Conservation (phyloP, 2,888 invertebrate genomes). For the Meandrusa payeni region DNA sequence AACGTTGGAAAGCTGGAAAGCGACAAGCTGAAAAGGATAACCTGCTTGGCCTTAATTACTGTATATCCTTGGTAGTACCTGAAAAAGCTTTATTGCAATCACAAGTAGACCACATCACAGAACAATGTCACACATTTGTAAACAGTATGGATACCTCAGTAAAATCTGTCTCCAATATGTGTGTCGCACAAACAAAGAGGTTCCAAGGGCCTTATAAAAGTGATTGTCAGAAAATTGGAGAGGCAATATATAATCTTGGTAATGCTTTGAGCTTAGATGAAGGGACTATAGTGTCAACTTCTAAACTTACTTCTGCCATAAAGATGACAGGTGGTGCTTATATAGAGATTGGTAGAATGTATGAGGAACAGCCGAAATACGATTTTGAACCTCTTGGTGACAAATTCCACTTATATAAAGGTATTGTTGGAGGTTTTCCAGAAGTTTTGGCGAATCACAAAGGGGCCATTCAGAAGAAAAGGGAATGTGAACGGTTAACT, state of each 20-base stretch:
- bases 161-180: constrained; percentile 89
- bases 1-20: constrained; percentile 98
- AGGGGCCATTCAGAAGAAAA: constrained; percentile 92
- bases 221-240: constrained; percentile 95
- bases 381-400: constrained; percentile 96
- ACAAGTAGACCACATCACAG: constrained; percentile 90
- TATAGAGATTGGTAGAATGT: constrained; percentile 92
- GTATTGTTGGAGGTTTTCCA: constrained; percentile 93
- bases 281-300: constrained; percentile 82
- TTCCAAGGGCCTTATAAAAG: constrained; percentile 92
- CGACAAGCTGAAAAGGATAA: constrained; percentile 97
- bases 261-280: constrained; percentile 91
- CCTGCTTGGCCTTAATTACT: constrained; percentile 93
- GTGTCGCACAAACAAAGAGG: constrained; percentile 92
- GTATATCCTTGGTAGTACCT: constrained; percentile 93
- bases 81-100: constrained; percentile 87
- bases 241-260: constrained; percentile 91
- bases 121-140: constrained; percentile 91
- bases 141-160: constrained; percentile 93
- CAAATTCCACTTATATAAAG: constrained; percentile 96
- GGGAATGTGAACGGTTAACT: constrained; percentile 91
- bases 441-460: constrained; percentile 94
- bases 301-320: constrained; percentile 88
- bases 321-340: constrained; percentile 94
- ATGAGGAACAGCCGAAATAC: constrained; percentile 93